These are phyloP conservation scores for Coleophora deauratella DNA, from an alignment of 2,888 invertebrate genomes.

Conservation along the genomic window DNA sequence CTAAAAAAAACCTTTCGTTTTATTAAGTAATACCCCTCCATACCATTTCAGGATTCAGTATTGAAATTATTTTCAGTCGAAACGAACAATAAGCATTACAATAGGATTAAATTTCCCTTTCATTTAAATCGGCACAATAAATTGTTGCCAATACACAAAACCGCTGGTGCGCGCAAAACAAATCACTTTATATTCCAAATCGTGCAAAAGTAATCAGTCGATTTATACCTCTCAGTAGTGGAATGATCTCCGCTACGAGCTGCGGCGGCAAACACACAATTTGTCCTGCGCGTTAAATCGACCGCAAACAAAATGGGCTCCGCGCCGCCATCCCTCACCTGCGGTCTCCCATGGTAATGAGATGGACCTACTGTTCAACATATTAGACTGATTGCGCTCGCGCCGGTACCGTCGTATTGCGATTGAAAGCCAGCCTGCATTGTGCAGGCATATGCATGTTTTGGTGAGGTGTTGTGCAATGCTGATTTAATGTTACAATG, in stretches of 20 bases:
- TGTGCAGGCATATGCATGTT: slow-evolving; percentile 10
- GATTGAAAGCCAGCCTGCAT: slow-evolving; percentile 37
- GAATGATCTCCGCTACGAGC: slow-evolving; percentile 51
- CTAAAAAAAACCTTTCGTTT: too few species aligned
- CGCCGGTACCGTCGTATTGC: slow-evolving; percentile 11
- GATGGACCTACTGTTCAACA: slow-evolving; percentile 69
- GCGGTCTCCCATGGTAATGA: slow-evolving; percentile 72
- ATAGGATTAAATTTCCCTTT: too few species aligned
- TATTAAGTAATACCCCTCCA: too few species aligned
- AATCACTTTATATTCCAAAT: slow-evolving; percentile 45
- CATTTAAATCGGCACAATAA: too few species aligned
- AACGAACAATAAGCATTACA: too few species aligned
- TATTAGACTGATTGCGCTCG: slow-evolving; percentile 71
- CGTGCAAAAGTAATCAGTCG: slow-evolving; percentile 45
- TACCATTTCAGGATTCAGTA: too few species aligned
- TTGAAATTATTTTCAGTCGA: too few species aligned
- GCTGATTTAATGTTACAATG: slow-evolving; percentile 19
- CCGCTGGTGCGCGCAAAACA: slow-evolving; percentile 23
- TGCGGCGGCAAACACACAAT: slow-evolving; percentile 68
- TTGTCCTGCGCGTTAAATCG: slow-evolving; percentile 71
- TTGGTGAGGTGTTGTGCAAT: slow-evolving; percentile 18
- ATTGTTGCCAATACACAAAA: slow-evolving; percentile 12
- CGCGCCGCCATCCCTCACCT: slow-evolving; percentile 66
- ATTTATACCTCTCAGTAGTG: slow-evolving; percentile 48
- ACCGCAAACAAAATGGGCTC: slow-evolving; percentile 70